Evolutionary conservation across 2,888 invertebrate genomes (phyloP).

Genomic region (Chrysolina americana): DNA sequence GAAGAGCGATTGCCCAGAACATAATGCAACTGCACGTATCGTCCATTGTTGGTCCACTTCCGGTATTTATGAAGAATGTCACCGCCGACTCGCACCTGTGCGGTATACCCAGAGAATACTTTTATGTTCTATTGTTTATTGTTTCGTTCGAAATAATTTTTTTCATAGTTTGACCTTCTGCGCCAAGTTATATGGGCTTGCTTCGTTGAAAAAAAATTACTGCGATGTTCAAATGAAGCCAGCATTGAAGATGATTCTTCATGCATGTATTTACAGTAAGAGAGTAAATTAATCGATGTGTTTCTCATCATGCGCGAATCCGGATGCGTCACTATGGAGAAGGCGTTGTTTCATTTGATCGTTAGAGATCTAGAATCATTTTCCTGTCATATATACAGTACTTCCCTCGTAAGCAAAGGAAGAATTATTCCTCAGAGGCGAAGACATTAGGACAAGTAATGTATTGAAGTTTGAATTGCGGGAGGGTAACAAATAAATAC

Average conservation of each 20-base stretch:
- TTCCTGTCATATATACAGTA: neutral
- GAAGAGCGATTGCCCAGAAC: constrained; percentile 59
- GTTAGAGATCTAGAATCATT: neutral
- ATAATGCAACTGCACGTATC: constrained; percentile 67
- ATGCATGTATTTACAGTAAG: constrained; percentile 20
- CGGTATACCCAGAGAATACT: constrained; percentile 44
- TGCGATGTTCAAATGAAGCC: constrained; percentile 16
- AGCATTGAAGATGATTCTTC: constrained; percentile 28
- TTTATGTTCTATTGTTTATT: constrained; percentile 50
- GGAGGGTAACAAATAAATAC: too few species aligned
- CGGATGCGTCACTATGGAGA: neutral
- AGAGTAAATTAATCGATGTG: neutral
- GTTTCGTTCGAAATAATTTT: constrained; percentile 48
- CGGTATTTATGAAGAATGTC: constrained; percentile 63
- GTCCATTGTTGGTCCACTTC: constrained; percentile 66
- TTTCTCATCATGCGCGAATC: neutral
- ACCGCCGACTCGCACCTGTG: constrained; percentile 56
- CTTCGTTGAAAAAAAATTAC: constrained; percentile 22
- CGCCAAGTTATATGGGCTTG: constrained; percentile 23
- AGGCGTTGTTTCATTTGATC: neutral
- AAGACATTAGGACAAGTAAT: too few species aligned
- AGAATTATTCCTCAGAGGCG: too few species aligned
- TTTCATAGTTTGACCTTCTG: constrained; percentile 26
- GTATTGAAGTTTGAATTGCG: too few species aligned
- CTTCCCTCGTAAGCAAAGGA: too few species aligned